Evolutionary conservation across 2,797 vertebrate species (phyloP).

Genomic region (Calcarius lapponicus): DNA sequence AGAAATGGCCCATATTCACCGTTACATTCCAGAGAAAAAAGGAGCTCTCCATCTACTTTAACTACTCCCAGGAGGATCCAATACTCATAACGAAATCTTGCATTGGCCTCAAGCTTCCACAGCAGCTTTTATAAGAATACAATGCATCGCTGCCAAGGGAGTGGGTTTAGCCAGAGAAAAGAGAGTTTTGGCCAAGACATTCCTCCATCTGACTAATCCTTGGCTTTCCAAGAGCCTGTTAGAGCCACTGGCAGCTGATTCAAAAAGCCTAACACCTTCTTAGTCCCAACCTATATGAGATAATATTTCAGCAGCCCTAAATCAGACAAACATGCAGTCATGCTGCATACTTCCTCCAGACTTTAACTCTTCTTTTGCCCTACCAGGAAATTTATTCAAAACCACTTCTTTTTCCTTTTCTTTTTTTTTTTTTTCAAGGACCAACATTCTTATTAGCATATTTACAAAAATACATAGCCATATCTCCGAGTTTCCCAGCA

Average conservation of each 20-base stretch:
- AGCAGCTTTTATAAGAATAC: slow-evolving; percentile 59
- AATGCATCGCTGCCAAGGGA: not conserved
- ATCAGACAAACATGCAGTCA: not conserved
- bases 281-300: slow-evolving; percentile 20
- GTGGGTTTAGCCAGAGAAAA: slow-evolving; percentile 47
- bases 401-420: not conserved
- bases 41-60: slow-evolving; percentile 30
- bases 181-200: slow-evolving; percentile 47
- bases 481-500: not conserved
- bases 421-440: not conserved
- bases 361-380: not conserved
- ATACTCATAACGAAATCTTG: slow-evolving; percentile 8
- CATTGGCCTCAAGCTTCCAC: slow-evolving; percentile 49
- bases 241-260: slow-evolving; percentile 42
- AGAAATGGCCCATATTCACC: slow-evolving; percentile 2
- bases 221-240: slow-evolving; percentile 52
- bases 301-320: slow-evolving; percentile 27
- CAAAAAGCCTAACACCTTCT: slow-evolving; percentile 57
- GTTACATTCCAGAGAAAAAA: slow-evolving; percentile 32
- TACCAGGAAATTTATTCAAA: not conserved
- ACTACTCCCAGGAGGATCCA: slow-evolving; percentile 29
- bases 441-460: not conserved
- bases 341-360: not conserved
- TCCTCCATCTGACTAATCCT: slow-evolving; percentile 61
- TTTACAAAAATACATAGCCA: slow-evolving; percentile 2